phyloP scores from a whole-genome alignment of 1,140 invertebrate genomes.

The Hyles vespertilio region DNA sequence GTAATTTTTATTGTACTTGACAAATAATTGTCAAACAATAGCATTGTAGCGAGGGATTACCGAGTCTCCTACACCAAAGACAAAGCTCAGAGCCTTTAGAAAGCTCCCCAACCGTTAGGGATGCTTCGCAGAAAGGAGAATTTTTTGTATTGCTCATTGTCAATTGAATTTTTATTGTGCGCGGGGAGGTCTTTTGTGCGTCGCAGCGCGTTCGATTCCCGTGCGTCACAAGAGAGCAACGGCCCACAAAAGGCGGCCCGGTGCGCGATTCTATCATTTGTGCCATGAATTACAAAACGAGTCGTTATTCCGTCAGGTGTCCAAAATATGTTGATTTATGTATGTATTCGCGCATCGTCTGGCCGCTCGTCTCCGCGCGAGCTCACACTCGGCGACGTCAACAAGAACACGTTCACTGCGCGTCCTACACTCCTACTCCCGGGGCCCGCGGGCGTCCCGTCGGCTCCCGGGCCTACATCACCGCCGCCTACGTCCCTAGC shows the following conservation, averaged over 20 bases:
- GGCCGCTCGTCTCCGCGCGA: not conserved
- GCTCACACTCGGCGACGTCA: not conserved
- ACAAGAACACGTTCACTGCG: not conserved
- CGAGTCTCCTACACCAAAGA: constrained; percentile 48
- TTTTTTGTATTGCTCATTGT: constrained; percentile 60
- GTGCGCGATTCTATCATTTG: constrained; percentile 60
- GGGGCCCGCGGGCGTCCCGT: no score
- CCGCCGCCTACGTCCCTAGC: no score
- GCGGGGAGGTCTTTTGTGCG: constrained; percentile 57
- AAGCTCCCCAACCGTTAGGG: constrained; percentile 59
- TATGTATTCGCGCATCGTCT: constrained; percentile 16
- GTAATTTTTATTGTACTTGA: not conserved
- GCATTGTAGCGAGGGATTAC: constrained; percentile 39
- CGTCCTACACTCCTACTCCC: not conserved
- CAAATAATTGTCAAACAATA: not conserved
- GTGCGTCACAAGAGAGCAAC: constrained; percentile 51
- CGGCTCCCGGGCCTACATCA: no score
- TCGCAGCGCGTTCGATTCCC: constrained; percentile 55
- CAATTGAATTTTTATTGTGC: constrained; percentile 75
- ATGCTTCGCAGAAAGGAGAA: constrained; percentile 48
- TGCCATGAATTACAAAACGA: constrained; percentile 36
- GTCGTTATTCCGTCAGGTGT: constrained; percentile 52
- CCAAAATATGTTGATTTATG: constrained; percentile 31
- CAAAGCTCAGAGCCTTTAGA: constrained; percentile 55
- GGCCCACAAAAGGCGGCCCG: constrained; percentile 56